Evolutionary conservation across 2,797 vertebrate genomes (phyloP).

Genomic region (Podargus strigoides): DNA sequence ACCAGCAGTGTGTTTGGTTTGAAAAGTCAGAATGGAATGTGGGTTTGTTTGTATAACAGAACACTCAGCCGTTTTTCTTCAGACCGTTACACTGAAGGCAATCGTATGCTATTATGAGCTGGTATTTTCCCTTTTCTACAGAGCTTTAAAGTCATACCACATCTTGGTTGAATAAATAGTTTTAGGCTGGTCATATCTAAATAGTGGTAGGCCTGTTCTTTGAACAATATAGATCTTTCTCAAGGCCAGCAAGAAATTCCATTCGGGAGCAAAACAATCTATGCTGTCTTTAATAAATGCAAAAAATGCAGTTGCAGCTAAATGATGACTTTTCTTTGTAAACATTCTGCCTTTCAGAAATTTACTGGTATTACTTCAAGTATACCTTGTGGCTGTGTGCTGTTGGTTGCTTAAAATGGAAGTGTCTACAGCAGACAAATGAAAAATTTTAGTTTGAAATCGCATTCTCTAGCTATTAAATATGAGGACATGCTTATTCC

Average conservation of each 20-base stretch:
- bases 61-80: conserved; percentile 46
- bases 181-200: background rate
- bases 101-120: background rate
- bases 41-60: conserved; percentile 40
- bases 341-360: background rate
- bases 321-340: background rate
- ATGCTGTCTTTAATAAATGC: background rate
- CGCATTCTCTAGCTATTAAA: background rate
- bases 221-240: background rate
- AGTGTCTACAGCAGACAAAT: background rate
- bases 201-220: background rate
- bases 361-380: background rate
- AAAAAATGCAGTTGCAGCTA: background rate
- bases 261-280: background rate
- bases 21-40: conserved; percentile 32
- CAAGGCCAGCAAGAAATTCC: background rate
- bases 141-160: conserved; percentile 26
- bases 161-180: background rate
- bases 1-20: conserved; percentile 32
- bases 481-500: background rate
- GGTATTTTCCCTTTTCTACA: conserved; percentile 52
- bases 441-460: background rate
- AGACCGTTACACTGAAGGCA: conserved; percentile 16
- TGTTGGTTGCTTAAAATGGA: background rate
- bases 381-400: background rate